Percentiles rank a stretch among this genome's conserved stretches.
phyloP scores from a whole-genome alignment of 2,888 invertebrate species.

The Scrobipalpa costella region DNA sequence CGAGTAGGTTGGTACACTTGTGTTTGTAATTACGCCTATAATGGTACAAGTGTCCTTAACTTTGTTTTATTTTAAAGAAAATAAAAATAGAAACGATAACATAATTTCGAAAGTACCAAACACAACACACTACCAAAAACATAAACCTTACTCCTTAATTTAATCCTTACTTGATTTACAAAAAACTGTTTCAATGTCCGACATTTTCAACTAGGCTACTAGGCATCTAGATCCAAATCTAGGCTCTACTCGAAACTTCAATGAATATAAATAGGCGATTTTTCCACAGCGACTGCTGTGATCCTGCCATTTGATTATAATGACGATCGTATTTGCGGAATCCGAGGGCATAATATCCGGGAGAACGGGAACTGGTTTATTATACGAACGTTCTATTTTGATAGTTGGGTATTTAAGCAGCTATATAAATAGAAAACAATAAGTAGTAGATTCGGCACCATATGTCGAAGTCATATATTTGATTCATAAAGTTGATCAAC shows the following conservation, averaged over 20 bases:
- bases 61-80: too few species aligned
- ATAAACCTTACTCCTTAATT: too few species aligned
- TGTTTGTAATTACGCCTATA: too few species aligned
- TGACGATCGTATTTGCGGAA: constrained; percentile 19
- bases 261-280: constrained; percentile 21
- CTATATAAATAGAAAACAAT: neutral
- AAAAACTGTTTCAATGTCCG: neutral
- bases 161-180: too few species aligned
- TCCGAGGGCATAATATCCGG: constrained; percentile 10
- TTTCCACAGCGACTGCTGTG: constrained; percentile 15
- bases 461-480: too few species aligned
- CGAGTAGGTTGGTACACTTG: too few species aligned
- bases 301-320: constrained; percentile 23
- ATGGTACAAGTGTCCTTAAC: too few species aligned
- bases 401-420: neutral
- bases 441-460: too few species aligned
- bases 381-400: constrained; percentile 14
- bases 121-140: too few species aligned
- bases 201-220: neutral
- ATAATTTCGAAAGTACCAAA: too few species aligned
- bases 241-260: constrained; percentile 3
- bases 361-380: constrained; percentile 13
- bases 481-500: too few species aligned
- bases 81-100: too few species aligned
- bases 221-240: constrained; percentile 3